A percentile compares a stretch with the other conserved stretches of the same genome.
Conservation (phyloP, 2,797 vertebrate species). For the Girardinus metallicus region DNA sequence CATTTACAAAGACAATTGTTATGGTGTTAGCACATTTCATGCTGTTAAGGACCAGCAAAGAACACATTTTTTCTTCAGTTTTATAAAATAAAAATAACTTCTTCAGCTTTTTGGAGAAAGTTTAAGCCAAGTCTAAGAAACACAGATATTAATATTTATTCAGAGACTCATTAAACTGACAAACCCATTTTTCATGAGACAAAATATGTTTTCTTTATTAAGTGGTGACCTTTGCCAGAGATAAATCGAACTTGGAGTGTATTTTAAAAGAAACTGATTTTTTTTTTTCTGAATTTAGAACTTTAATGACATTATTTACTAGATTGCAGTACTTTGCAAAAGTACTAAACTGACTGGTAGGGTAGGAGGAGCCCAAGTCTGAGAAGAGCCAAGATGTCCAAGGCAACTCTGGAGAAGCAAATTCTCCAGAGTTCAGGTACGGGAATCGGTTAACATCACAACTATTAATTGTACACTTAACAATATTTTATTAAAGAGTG, state of each 20-base stretch:
- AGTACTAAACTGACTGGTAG: neutral
- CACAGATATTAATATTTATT: conserved; percentile 80
- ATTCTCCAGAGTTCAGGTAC: neutral
- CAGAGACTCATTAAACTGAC: conserved; percentile 78
- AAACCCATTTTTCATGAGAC: conserved; percentile 72
- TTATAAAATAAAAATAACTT: conserved; percentile 24
- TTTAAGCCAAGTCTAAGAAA: conserved; percentile 68
- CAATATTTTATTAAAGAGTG: neutral
- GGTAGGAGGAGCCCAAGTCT: neutral
- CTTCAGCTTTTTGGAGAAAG: conserved; percentile 28
- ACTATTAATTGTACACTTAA: neutral
- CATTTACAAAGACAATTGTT: conserved; percentile 25
- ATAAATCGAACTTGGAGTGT: conserved; percentile 47
- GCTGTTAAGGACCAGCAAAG: neutral
- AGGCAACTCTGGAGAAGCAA: neutral
- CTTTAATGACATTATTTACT: neutral
- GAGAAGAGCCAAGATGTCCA: neutral
- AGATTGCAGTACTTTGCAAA: neutral
- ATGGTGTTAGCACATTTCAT: neutral
- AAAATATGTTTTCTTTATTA: conserved; percentile 60
- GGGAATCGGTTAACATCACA: neutral
- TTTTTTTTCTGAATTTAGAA: neutral
- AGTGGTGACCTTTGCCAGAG: conserved; percentile 71
- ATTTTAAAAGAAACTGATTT: neutral
- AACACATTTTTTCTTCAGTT: conserved; percentile 1